Conservation (phyloP, 2,797 vertebrate species). For the Rachycentron canadum region DNA sequence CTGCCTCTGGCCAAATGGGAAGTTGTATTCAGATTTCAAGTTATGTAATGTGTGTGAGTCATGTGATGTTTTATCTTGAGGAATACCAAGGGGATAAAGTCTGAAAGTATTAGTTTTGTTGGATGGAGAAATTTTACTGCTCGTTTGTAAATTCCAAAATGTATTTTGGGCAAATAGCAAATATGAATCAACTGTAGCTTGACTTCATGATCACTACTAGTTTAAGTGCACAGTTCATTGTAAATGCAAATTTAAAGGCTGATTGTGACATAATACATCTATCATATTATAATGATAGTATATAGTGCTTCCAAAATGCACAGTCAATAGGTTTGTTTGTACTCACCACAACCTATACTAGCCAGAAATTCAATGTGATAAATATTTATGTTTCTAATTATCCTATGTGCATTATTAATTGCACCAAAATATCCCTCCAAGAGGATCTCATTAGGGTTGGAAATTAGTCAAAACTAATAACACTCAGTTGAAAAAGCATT, state of each 20-base stretch:
- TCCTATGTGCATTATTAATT: slow-evolving; percentile 88
- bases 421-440: slow-evolving; percentile 83
- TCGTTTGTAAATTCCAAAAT: background rate
- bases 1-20: background rate
- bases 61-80: too few species aligned
- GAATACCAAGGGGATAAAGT: background rate
- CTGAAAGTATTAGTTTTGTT: too few species aligned
- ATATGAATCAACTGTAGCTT: slow-evolving; percentile 3
- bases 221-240: background rate
- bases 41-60: background rate
- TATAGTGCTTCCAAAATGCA: background rate
- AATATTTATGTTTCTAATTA: slow-evolving; percentile 87
- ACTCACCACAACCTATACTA: slow-evolving; percentile 51
- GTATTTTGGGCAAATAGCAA: background rate
- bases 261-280: background rate
- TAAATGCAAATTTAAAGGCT: background rate
- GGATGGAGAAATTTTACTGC: background rate
- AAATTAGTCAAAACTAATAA: slow-evolving; percentile 88
- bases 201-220: background rate
- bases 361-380: slow-evolving; percentile 77
- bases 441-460: slow-evolving; percentile 83
- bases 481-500: slow-evolving; percentile 82
- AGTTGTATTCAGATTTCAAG: background rate
- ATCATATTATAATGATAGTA: background rate
- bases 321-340: slow-evolving; percentile 42